These are phyloP conservation scores for Coilia nasus DNA, from an alignment of 2,797 vertebrate species.

Conservation along the genomic window DNA sequence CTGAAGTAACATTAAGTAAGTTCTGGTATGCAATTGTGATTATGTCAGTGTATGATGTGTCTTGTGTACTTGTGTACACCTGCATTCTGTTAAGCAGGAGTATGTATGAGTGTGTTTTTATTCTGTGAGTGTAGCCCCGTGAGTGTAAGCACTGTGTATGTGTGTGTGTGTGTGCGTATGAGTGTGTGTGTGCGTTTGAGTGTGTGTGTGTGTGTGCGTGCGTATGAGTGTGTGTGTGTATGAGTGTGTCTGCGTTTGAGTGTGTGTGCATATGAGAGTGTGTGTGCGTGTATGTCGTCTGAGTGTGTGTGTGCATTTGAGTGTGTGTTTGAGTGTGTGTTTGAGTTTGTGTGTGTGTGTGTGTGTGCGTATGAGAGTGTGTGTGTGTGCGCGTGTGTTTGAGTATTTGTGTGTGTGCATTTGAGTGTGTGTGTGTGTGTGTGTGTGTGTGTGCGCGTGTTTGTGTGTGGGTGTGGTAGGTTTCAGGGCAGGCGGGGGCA, in stretches of 20 bases:
- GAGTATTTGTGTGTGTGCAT: background rate
- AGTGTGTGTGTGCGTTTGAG: background rate
- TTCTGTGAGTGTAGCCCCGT: slow-evolving; percentile 14
- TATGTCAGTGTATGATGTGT: background rate
- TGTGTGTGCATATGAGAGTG: background rate
- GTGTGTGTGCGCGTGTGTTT: background rate
- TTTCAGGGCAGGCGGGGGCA: background rate
- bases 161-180: slow-evolving; percentile 19
- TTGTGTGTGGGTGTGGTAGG: slow-evolving; percentile 24
- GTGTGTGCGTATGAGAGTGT: background rate
- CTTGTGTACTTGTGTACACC: background rate
- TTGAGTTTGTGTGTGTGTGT: background rate
- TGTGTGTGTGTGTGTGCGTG: background rate
- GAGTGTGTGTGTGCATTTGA: too few relatives aligned
- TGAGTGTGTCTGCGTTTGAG: background rate
- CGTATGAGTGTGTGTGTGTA: background rate
- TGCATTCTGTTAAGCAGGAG: background rate
- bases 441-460: slow-evolving; percentile 8
- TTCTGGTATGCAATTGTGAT: background rate
- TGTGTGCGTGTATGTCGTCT: too few relatives aligned
- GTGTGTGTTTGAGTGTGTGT: too few relatives aligned
- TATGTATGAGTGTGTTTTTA: background rate
- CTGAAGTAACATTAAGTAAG: background rate
- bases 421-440: background rate
- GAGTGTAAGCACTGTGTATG: slow-evolving; percentile 4